phyloP scores from a whole-genome alignment of 2,113 vertebrate genomes.

The Diadophis punctatus region DNA sequence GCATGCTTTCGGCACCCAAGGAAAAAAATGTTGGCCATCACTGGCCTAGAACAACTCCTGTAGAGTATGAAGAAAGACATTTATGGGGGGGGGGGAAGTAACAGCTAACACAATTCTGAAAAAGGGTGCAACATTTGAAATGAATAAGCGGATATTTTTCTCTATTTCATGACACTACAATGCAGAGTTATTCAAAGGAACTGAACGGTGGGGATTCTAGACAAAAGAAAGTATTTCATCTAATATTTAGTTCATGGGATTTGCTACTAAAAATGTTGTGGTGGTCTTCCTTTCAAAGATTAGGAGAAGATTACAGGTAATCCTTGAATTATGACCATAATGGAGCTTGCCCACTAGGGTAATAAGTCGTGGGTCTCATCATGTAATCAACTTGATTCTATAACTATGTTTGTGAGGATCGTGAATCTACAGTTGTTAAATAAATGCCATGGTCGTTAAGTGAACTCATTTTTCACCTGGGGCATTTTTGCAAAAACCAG shows the following conservation, averaged over 20 bases:
- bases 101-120: not conserved
- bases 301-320: not conserved
- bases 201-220: not conserved
- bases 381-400: not conserved
- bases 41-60: not conserved
- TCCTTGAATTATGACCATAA: not conserved
- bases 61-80: not conserved
- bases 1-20: no score
- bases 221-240: not conserved
- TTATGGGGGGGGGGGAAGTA: not conserved
- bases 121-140: not conserved
- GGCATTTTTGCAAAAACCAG: not conserved
- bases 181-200: not conserved
- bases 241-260: not conserved
- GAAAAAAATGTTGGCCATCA: no score
- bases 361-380: not conserved
- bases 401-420: not conserved
- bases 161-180: not conserved
- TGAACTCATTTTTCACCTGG: not conserved
- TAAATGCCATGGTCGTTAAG: not conserved
- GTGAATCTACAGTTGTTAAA: not conserved
- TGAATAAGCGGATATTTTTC: not conserved
- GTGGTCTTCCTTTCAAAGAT: not conserved
- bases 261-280: not conserved
- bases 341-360: not conserved